Evolutionary conservation across 2,113 vertebrate species (phyloP).

Genomic region (Ptilonorhynchus violaceus): DNA sequence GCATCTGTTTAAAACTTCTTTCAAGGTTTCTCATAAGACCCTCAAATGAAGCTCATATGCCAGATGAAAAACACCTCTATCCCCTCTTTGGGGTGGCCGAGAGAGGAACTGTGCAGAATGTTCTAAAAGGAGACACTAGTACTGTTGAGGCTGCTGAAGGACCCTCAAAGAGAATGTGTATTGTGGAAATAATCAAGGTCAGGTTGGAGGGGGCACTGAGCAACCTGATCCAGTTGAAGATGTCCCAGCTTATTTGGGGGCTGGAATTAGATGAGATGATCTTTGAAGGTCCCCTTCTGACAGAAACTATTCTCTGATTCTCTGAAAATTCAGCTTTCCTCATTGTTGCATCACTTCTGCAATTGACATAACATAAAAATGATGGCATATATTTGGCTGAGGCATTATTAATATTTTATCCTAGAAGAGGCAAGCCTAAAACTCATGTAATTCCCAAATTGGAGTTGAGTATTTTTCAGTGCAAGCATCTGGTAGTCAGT

Average conservation of each 20-base stretch:
- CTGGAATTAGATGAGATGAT: background rate
- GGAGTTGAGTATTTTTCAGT: background rate
- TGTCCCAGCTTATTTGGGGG: background rate
- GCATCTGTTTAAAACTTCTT: background rate
- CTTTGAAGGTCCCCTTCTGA: background rate
- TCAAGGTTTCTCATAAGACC: background rate
- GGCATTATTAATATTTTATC: background rate
- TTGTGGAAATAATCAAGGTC: background rate
- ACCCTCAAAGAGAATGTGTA: background rate
- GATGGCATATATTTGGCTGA: background rate
- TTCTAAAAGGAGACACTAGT: background rate
- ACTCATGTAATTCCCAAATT: background rate
- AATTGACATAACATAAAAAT: background rate
- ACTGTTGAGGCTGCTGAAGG: background rate
- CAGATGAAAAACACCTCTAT: background rate
- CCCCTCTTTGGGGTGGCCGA: background rate
- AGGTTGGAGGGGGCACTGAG: background rate
- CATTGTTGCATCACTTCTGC: background rate
- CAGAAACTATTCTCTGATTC: background rate
- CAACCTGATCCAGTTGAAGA: background rate
- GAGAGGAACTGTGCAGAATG: background rate
- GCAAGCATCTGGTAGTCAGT: background rate
- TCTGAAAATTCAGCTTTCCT: background rate
- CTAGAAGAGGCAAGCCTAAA: background rate
- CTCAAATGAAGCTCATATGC: background rate